Evolutionary conservation across 2,888 invertebrate species (phyloP).

Genomic region (Eulithis testata): DNA sequence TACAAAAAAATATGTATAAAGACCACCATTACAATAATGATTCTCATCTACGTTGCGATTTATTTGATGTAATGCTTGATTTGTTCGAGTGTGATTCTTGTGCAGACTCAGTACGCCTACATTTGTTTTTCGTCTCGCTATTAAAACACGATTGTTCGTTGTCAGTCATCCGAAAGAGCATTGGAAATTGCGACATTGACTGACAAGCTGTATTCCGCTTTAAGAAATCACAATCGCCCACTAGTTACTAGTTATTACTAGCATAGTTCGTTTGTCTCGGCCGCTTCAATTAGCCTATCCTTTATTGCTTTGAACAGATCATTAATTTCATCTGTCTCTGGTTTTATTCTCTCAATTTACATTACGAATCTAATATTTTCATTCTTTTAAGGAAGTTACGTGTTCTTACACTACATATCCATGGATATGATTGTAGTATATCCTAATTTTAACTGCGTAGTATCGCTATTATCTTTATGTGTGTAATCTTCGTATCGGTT

Average conservation of each 20-base stretch:
- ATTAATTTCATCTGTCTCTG: slow-evolving; percentile 47
- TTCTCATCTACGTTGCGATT: slow-evolving; percentile 27
- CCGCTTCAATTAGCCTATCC: slow-evolving; percentile 51
- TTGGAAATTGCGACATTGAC: slow-evolving; percentile 54
- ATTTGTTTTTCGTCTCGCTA: slow-evolving; percentile 56
- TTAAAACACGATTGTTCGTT: slow-evolving; percentile 61
- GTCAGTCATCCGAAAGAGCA: slow-evolving; percentile 55
- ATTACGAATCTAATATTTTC: slow-evolving; percentile 45
- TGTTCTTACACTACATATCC: slow-evolving; percentile 53
- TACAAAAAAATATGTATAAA: no score
- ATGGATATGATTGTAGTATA: slow-evolving; percentile 45
- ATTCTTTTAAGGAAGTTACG: slow-evolving; percentile 51
- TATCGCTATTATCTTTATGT: slow-evolving; percentile 35
- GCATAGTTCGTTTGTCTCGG: slow-evolving; percentile 43
- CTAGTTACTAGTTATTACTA: slow-evolving; percentile 43
- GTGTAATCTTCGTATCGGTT: slow-evolving; percentile 21
- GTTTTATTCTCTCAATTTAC: slow-evolving; percentile 29
- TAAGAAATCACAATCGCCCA: slow-evolving; percentile 51
- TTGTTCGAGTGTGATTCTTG: slow-evolving; percentile 42
- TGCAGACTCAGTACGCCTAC: slow-evolving; percentile 37
- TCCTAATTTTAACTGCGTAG: slow-evolving; percentile 59
- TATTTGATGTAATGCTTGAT: slow-evolving; percentile 32
- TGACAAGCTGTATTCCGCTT: slow-evolving; percentile 47
- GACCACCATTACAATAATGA: not conserved
- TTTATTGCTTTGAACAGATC: slow-evolving; percentile 46